phyloP scores from a whole-genome alignment of 2,797 vertebrate species.

The Tympanoctomys barrerae region DNA sequence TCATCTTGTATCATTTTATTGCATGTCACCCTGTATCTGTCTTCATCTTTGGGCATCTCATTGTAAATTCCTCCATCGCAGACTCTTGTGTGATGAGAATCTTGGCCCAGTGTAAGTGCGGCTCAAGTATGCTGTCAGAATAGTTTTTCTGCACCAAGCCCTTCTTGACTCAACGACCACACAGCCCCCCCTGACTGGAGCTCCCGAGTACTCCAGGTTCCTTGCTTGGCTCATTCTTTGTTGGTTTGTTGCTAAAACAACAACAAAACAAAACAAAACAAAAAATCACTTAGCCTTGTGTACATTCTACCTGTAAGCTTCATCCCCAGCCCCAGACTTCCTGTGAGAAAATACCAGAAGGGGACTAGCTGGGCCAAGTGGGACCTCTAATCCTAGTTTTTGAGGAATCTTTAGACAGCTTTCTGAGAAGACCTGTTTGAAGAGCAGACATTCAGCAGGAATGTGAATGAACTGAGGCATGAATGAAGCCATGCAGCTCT shows the following conservation, averaged over 20 bases:
- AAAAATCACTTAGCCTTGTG: background rate
- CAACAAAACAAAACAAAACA: no score
- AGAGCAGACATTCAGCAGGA: background rate
- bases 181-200: background rate
- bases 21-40: no score
- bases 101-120: background rate
- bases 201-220: background rate
- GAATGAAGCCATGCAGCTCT: accelerated
- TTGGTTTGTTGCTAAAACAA: background rate
- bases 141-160: background rate
- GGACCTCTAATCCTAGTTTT: no score
- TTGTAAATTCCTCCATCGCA: background rate
- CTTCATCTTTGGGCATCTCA: background rate
- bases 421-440: background rate
- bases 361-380: no score
- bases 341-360: no score
- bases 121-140: background rate
- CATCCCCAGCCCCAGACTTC: no score
- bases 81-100: background rate
- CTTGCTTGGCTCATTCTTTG: background rate
- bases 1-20: no score
- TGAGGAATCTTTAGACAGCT: no score
- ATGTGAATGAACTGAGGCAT: background rate
- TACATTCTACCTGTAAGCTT: accelerated
- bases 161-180: background rate